These are phyloP conservation scores for Agelas oroides DNA, from an alignment of 37 sponge, comb jelly and placozoan species.

Conservation along the genomic window DNA sequence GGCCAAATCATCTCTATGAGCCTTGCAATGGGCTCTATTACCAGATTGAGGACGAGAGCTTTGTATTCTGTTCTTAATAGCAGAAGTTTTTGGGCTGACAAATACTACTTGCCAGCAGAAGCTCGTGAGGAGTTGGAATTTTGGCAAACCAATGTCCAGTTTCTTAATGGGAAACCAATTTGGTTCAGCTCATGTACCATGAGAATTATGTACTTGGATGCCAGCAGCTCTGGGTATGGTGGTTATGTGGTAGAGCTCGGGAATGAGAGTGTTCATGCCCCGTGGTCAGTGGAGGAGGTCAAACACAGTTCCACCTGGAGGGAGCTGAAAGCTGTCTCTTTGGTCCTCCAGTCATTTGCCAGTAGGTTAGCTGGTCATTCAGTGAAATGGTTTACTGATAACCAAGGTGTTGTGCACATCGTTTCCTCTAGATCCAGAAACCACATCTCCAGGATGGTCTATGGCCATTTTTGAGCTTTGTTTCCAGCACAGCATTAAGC, in stretches of 20 bases:
- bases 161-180: conserved; percentile 4
- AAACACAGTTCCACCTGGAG: neutral
- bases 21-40: neutral
- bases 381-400: conserved; percentile 30
- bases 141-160: neutral
- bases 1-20: conserved; percentile 11
- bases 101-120: neutral
- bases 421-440: neutral
- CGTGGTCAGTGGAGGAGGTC: neutral
- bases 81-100: neutral
- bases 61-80: neutral
- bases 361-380: neutral
- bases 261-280: neutral
- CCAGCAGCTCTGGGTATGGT: conserved; percentile 34
- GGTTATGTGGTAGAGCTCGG: conserved; percentile 24
- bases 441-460: conserved; percentile 11
- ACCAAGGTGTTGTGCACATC: conserved; percentile 12
- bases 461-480: neutral
- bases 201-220: conserved; percentile 33
- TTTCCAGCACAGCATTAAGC: neutral
- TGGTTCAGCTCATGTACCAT: conserved; percentile 3
- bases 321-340: conserved; percentile 22
- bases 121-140: conserved; percentile 10
- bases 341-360: conserved; percentile 16
- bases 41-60: neutral